Conservation (phyloP, 1,140 invertebrate genomes). For the Cotesia vestalis region DNA sequence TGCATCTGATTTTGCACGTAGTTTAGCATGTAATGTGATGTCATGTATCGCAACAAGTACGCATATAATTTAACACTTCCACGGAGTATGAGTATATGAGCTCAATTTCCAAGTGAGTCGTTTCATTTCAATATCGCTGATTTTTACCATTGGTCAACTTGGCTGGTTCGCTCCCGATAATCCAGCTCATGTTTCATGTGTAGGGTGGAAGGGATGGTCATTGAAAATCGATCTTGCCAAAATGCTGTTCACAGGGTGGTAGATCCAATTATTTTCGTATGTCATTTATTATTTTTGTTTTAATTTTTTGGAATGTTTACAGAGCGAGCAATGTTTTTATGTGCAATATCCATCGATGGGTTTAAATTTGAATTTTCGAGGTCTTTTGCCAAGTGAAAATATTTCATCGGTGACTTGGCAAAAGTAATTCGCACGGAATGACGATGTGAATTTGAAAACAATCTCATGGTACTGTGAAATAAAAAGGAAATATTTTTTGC, state of each 20-base stretch:
- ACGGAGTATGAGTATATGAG: not conserved
- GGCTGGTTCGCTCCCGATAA: constrained; percentile 21
- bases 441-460: constrained; percentile 8
- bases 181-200: constrained; percentile 30
- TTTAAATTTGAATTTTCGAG: not conserved
- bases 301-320: too few species aligned
- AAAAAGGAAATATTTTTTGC: not conserved
- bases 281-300: not conserved
- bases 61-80: not conserved
- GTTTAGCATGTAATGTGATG: too few species aligned
- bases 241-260: not conserved
- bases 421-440: constrained; percentile 16
- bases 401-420: constrained; percentile 15
- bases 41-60: not conserved
- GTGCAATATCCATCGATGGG: not conserved
- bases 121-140: constrained; percentile 21
- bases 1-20: too few species aligned
- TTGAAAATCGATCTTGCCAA: constrained; percentile 28
- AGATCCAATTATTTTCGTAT: constrained; percentile 27
- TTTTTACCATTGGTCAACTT: constrained; percentile 29
- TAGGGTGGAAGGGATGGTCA: not conserved
- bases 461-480: not conserved
- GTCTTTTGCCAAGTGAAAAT: not conserved
- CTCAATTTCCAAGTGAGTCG: too few species aligned
- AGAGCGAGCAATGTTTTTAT: not conserved